Evolutionary conservation across 2,888 invertebrate genomes (phyloP).

Genomic region (Andrena praecox): DNA sequence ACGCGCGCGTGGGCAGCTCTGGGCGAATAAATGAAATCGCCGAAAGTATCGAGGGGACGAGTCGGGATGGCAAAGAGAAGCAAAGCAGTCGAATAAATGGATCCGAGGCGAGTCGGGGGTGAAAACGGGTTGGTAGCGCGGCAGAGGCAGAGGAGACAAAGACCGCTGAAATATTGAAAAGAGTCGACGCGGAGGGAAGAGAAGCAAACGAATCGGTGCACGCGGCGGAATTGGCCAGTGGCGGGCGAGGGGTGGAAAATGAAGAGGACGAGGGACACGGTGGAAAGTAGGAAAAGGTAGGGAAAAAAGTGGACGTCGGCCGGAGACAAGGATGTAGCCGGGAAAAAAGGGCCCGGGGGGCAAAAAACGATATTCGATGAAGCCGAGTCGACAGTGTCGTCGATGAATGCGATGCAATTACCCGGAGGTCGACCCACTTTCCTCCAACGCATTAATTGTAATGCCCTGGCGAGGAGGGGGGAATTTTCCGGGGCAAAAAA

Average conservation of each 20-base stretch:
- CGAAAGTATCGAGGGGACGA: constrained; percentile 1
- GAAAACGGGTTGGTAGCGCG: neutral
- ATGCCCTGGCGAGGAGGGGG: constrained; percentile 26
- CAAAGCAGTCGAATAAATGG: constrained; percentile 3
- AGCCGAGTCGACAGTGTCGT: constrained; percentile 15
- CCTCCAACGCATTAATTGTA: constrained; percentile 68
- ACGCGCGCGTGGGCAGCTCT: too few species aligned
- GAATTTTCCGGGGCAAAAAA: constrained; percentile 1
- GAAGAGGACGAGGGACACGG: neutral
- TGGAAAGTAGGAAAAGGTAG: neutral
- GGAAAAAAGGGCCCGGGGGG: constrained; percentile 1
- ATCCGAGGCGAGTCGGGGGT: neutral
- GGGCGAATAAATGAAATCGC: neutral
- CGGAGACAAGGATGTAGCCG: neutral
- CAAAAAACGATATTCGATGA: constrained; percentile 37
- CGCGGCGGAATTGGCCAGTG: too few species aligned
- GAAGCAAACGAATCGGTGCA: constrained; percentile 1
- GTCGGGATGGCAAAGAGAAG: neutral
- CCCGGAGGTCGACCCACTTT: constrained; percentile 62
- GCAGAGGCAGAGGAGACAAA: neutral
- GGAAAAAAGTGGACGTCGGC: constrained; percentile 3
- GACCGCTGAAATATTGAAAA: constrained; percentile 42
- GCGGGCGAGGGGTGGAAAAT: neutral
- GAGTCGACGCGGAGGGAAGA: constrained; percentile 5
- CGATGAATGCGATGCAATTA: constrained; percentile 72